Evolutionary conservation across 1,140 invertebrate species (phyloP).

Genomic region (Drosophila chauvacae): DNA sequence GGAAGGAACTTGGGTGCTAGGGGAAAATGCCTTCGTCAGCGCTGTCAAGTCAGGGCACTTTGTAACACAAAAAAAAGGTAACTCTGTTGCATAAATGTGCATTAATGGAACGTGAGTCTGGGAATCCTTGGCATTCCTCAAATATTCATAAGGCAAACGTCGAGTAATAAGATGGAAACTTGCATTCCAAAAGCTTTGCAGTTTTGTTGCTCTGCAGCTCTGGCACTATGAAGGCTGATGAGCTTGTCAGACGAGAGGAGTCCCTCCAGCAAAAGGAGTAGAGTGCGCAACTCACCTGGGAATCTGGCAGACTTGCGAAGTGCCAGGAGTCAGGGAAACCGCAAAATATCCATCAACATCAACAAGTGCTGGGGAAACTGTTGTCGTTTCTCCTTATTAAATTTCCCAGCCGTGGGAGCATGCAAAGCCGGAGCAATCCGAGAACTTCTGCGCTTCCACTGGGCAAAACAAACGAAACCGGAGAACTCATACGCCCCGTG

Average conservation of each 20-base stretch:
- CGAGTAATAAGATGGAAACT: slow-evolving; percentile 29
- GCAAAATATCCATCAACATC: slow-evolving; percentile 68
- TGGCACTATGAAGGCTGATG: slow-evolving; percentile 13
- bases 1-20: not conserved
- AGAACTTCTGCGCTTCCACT: slow-evolving; percentile 11
- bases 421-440: slow-evolving; percentile 29
- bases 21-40: slow-evolving; percentile 22
- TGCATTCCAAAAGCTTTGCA: slow-evolving; percentile 13
- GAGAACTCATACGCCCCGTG: slow-evolving; percentile 43
- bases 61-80: slow-evolving; percentile 8
- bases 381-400: slow-evolving; percentile 61
- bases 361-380: slow-evolving; percentile 52
- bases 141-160: slow-evolving; percentile 45
- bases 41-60: slow-evolving; percentile 22
- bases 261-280: slow-evolving; percentile 3
- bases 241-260: slow-evolving; percentile 36
- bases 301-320: not conserved
- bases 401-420: slow-evolving; percentile 48
- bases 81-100: slow-evolving; percentile 37
- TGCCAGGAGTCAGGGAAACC: slow-evolving; percentile 31
- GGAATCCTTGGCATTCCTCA: slow-evolving; percentile 26
- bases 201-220: slow-evolving; percentile 12
- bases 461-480: slow-evolving; percentile 33
- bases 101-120: slow-evolving; percentile 27
- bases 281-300: slow-evolving; percentile 7